phyloP scores from a whole-genome alignment of 2,797 vertebrate species.

The Tadarida brasiliensis region DNA sequence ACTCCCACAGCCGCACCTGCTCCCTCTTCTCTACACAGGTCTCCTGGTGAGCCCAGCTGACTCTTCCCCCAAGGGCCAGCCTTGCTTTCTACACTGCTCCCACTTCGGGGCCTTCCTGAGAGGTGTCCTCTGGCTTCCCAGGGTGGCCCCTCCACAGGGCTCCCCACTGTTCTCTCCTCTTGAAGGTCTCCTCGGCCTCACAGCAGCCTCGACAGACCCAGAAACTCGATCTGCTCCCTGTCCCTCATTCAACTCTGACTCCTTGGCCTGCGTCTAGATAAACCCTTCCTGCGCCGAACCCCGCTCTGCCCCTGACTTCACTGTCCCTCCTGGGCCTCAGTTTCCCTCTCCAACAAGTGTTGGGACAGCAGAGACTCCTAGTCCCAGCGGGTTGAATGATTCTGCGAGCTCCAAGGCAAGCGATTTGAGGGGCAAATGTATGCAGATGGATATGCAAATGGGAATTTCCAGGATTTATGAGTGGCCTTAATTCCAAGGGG shows the following conservation, averaged over 20 bases:
- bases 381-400: not conserved
- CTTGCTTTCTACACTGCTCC: not conserved
- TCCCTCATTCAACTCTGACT: not conserved
- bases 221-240: not conserved
- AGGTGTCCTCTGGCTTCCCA: not conserved
- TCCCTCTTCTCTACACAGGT: not conserved
- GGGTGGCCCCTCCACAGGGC: too few species aligned
- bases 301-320: not conserved
- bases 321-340: not conserved
- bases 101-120: not conserved
- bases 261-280: not conserved
- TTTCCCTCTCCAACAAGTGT: constrained; percentile 50
- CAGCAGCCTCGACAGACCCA: not conserved
- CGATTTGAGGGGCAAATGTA: constrained; percentile 72
- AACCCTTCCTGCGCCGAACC: not conserved
- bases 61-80: too few species aligned
- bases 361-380: not conserved
- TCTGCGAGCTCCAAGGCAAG: constrained; percentile 44
- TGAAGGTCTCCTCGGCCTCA: not conserved
- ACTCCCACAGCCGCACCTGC: not conserved
- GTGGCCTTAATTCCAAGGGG: constrained; percentile 59
- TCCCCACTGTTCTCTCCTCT: not conserved
- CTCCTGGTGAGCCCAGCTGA: not conserved
- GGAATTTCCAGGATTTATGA: constrained; percentile 76
- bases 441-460: constrained; percentile 83